Conservation (phyloP, 2,113 vertebrate species). For the Podarcis muralis region DNA sequence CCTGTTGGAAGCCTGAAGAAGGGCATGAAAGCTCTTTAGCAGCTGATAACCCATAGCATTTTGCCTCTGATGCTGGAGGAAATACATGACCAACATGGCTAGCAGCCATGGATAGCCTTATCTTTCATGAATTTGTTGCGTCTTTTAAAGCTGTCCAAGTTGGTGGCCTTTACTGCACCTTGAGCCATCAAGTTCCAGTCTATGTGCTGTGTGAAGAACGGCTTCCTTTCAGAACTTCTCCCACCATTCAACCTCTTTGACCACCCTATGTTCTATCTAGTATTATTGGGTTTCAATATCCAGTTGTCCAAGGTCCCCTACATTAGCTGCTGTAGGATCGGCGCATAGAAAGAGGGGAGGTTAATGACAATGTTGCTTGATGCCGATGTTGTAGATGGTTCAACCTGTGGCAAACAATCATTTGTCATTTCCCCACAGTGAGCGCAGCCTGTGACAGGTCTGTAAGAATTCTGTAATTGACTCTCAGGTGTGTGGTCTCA, state of each 20-base stretch:
- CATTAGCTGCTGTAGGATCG: background rate
- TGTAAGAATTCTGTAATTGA: constrained; percentile 22
- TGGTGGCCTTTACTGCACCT: no score
- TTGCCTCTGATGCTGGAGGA: no score
- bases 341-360: background rate
- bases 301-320: background rate
- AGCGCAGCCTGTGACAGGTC: accelerated
- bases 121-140: no score
- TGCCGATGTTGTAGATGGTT: background rate
- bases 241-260: background rate
- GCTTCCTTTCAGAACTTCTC: background rate
- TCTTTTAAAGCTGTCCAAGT: no score
- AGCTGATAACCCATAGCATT: no score
- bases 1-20: no score
- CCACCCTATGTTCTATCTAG: background rate
- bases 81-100: no score
- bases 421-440: background rate
- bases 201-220: background rate
- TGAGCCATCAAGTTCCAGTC: no score
- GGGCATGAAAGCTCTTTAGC: no score
- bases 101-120: no score
- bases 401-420: constrained; percentile 31
- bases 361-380: background rate
- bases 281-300: background rate
- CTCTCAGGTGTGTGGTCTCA: constrained; percentile 65